phyloP scores from a whole-genome alignment of 1,140 invertebrate genomes.

The Muscidifurax raptorellus region DNA sequence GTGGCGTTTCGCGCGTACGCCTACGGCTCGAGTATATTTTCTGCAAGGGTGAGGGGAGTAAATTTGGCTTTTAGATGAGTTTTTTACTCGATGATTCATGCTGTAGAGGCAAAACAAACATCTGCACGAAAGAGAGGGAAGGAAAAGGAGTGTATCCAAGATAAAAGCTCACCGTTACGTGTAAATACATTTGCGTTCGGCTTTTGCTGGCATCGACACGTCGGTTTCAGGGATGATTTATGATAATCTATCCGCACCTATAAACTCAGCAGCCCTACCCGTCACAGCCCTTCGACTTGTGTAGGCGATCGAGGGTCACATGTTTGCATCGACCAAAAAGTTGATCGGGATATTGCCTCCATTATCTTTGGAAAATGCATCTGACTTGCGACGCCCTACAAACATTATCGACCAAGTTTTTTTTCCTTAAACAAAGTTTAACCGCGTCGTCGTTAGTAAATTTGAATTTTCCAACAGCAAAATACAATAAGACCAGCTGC shows the following conservation, averaged over 20 bases:
- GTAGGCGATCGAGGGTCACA: background rate
- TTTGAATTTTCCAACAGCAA: background rate
- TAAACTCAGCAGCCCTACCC: background rate
- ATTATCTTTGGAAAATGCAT: constrained; percentile 30
- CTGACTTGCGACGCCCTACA: background rate
- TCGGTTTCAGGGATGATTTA: constrained; percentile 38
- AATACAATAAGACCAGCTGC: background rate
- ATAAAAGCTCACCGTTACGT: constrained; percentile 10
- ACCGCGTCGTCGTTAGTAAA: background rate
- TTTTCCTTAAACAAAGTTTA: background rate
- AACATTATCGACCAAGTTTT: background rate
- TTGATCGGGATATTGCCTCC: constrained; percentile 16
- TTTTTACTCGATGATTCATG: background rate
- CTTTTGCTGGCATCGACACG: constrained; percentile 12
- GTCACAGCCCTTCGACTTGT: background rate
- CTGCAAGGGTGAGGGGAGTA: background rate
- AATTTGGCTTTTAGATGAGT: background rate
- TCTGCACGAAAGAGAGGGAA: background rate
- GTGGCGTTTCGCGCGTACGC: background rate
- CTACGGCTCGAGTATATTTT: no score
- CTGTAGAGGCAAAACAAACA: background rate
- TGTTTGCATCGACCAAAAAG: background rate
- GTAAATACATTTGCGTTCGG: constrained; percentile 24
- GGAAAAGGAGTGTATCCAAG: constrained; percentile 10
- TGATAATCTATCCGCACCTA: constrained; percentile 35